These are phyloP conservation scores for Gallinago solitaria DNA, from an alignment of 2,797 vertebrate species.

Conservation along the genomic window DNA sequence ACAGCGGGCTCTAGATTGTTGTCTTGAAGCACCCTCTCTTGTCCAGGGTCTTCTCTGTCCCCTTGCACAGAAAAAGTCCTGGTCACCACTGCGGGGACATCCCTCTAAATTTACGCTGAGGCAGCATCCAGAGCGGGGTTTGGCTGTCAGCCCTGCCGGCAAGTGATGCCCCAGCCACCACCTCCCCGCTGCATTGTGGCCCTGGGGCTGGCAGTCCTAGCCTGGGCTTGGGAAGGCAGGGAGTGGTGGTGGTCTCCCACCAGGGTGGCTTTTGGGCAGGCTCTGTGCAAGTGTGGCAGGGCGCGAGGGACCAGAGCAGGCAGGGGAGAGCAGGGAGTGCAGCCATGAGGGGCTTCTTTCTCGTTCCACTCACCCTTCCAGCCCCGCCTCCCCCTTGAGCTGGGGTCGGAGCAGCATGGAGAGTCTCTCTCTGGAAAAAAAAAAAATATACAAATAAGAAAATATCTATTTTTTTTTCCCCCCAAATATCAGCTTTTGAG, in stretches of 20 bases:
- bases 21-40: background rate
- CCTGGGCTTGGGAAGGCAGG: background rate
- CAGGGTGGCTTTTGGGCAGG: background rate
- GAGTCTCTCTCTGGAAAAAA: background rate
- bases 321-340: background rate
- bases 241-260: background rate
- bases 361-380: background rate
- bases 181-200: accelerated
- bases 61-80: background rate
- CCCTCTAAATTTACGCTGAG: background rate
- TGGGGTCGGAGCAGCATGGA: background rate
- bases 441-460: background rate
- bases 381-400: background rate
- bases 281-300: background rate
- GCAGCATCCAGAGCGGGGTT: background rate
- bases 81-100: background rate
- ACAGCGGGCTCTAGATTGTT: background rate
- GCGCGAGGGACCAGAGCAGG: background rate
- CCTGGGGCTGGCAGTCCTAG: background rate
- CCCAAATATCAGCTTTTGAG: background rate
- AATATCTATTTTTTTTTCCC: background rate
- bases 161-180: background rate
- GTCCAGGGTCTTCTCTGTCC: background rate
- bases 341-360: background rate
- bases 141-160: background rate